These are phyloP conservation scores for Meriones psammophilus DNA, from an alignment of 2,797 vertebrate species.

Conservation along the genomic window DNA sequence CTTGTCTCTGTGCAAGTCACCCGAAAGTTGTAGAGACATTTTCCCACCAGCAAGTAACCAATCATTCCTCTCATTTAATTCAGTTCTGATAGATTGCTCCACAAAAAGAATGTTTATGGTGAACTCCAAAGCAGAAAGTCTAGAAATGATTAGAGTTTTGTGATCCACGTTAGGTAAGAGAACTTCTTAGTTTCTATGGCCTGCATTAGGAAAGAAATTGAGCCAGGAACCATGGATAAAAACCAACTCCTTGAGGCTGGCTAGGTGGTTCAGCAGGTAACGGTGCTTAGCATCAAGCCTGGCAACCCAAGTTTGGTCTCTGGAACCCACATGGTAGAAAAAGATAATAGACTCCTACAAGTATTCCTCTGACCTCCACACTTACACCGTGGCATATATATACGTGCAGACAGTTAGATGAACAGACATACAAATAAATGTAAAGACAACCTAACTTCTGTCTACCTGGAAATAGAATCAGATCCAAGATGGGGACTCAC, in stretches of 20 bases:
- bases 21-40: not conserved
- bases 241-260: not conserved
- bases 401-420: not conserved
- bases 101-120: not conserved
- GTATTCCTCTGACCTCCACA: not conserved
- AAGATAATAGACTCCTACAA: not conserved
- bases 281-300: not conserved
- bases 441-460: not conserved
- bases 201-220: not conserved
- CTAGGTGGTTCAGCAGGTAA: not conserved
- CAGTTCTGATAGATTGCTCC: not conserved
- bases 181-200: not conserved
- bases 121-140: not conserved
- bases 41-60: not conserved
- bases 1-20: not conserved
- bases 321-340: not conserved
- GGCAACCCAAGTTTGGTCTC: not conserved
- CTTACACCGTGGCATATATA: not conserved
- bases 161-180: not conserved
- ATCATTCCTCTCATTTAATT: slow-evolving; percentile 1
- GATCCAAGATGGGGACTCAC: not conserved
- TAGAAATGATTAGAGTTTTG: not conserved
- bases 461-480: not conserved
- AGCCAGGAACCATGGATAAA: not conserved
- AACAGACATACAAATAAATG: not conserved